Evolutionary conservation across 2,797 vertebrate species (phyloP), one percentile per base, ranked within the genome.

Genomic region (Scolopax bukidnonensis): DNA sequence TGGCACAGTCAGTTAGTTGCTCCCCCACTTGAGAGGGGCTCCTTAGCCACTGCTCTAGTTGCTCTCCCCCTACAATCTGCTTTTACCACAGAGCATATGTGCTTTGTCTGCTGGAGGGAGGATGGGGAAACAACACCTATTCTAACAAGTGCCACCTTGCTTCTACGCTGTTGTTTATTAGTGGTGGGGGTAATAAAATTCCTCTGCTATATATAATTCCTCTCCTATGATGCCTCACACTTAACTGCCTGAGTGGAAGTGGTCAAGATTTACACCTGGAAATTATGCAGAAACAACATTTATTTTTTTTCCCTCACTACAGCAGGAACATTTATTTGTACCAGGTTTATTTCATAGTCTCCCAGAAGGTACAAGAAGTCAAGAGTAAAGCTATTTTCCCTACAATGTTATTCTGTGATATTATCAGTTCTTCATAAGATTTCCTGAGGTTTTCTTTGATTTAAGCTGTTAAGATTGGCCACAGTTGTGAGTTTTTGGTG

Each of bases 221-320:
- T 70, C 68, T 91, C 4, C n/a, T 63, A 3, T 51, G 57, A 53
- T 41, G 32, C 23, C 87, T 87, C 81, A 94, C 54, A 48, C 60
- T 74, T 93, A 74, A 45, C 56, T 69, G 53, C 16, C 16, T 61
- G 8, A 47, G n/a, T 79, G 65, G 61, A 77, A 87, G 69, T 56
- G 63, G 36, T 95, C 82, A 74, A 64, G 63, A 56, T 20, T n/a
- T 83, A 53, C 59, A 73, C 33, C 84, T 94, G 89, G 84, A 93
- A 95, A 50, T 84, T 43, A 43, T 57, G n/a, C 36, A 78, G 21
- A 32, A 85, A 61, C 11, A 77, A 33, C 7, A 40, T 28, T 47
- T 28, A 74, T 78, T 47, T 80, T 43, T 28, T 78, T 78, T 47
- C 75, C 57, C 61, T 78, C 3, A 2, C 13, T 65, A 24, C 32